phyloP scores from a whole-genome alignment of 2,113 vertebrate genomes.

The Campylorhamphus procurvoides region DNA sequence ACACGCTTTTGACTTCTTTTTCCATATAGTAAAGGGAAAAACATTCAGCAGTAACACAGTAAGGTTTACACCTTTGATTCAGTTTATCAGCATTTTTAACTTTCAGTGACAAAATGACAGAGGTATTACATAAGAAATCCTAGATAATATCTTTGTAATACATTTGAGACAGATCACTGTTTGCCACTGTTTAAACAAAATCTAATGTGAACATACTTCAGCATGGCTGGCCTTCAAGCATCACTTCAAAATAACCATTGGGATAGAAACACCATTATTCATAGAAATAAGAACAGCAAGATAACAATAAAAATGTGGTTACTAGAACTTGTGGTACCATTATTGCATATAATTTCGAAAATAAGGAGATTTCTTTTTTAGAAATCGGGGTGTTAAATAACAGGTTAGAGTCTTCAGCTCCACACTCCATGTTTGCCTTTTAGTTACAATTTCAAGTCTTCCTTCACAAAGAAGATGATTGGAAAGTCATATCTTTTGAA shows the following conservation, averaged over 20 bases:
- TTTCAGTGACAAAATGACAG: not conserved
- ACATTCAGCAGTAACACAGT: not conserved
- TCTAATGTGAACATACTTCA: not conserved
- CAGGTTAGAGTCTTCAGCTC: not conserved
- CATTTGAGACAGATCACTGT: not conserved
- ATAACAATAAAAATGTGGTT: not conserved
- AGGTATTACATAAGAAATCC: not conserved
- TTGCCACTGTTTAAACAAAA: not conserved
- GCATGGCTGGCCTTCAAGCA: not conserved
- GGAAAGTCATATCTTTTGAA: not conserved
- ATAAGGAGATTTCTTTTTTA: not conserved
- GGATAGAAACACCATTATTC: not conserved
- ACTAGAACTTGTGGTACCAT: not conserved
- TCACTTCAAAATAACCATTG: not conserved
- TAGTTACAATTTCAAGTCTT: not conserved
- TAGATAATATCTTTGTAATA: not conserved
- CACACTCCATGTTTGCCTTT: not conserved
- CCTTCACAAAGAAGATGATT: not conserved
- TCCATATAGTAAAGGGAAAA: not conserved
- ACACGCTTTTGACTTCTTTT: not conserved
- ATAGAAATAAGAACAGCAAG: not conserved
- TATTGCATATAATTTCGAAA: not conserved
- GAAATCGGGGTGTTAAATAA: not conserved
- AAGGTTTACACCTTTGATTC: not conserved
- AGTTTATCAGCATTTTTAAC: not conserved